Base-by-base conservation (phyloP, 2,797 vertebrate genomes). In the Macrochelys suwanniensis region DNA sequence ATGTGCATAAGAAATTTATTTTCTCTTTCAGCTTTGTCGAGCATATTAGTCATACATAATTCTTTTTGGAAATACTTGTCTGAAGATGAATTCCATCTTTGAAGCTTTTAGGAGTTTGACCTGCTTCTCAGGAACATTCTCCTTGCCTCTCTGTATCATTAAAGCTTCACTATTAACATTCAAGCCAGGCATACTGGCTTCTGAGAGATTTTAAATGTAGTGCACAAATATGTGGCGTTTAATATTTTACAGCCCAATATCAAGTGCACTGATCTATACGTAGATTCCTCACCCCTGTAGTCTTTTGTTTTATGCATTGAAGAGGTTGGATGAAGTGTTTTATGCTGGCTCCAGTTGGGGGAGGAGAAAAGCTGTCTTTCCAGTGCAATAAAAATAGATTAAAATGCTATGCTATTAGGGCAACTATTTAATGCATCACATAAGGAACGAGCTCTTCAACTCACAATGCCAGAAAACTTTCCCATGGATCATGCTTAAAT, bases 51-150 rank as follows among this genome's bases (percentile, higher is more conserved):
- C 82, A 74, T 85, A 88, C 56, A 45, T 92, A 88, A 93, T 95
- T 95, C 80, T 76, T 90, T 93, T 87, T 76, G 89, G 82, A 96
- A 89, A 90, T 93, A 87, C 42, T 37, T 45, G 57, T 77, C 82
- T 92, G 86, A 71, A 80, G 37, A 56, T 42, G 28, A 61, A 85
- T 85, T 84, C 91, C 4, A 59, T 87, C 91, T 97, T 91, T 93
- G 93, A 95, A 94, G 56, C 78, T 79, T 89, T 88, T 86, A 90
- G 74, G 77, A 89, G 87, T 94, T 83, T 92, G 81, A 2, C 47
- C 89, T 89, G 28, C 82, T 96, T 93, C 95, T 95, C 84, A 91
- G 78, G 68, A 74, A 71, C 78, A 89, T 95, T 84, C 23, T 89
- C 4, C 26, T 51, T 89, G 17, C 1, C 1, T 47, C 95, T 92